Conservation (phyloP, 2,888 invertebrate species). For the Deilephila porcellus region DNA sequence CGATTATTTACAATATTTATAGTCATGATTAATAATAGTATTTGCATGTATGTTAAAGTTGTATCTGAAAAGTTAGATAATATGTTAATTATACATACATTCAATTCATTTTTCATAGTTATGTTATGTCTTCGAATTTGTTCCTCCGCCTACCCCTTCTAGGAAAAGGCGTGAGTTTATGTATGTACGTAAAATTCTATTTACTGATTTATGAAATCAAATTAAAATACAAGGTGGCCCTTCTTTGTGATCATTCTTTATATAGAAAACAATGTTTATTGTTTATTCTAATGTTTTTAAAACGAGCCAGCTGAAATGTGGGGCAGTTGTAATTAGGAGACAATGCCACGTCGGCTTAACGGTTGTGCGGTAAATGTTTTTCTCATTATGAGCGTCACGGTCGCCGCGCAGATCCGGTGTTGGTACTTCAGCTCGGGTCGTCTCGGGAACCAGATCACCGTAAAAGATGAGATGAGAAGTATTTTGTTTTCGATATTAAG, state of each 20-base stretch:
- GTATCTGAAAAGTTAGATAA: too few relatives aligned
- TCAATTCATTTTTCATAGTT: too few relatives aligned
- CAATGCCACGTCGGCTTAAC: slow-evolving; percentile 31
- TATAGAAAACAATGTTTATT: slow-evolving; percentile 2
- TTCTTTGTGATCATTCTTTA: too few relatives aligned
- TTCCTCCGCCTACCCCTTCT: too few relatives aligned
- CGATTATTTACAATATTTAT: not conserved
- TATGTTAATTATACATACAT: too few relatives aligned
- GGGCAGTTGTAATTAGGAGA: slow-evolving; percentile 21
- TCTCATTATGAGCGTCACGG: slow-evolving; percentile 48
- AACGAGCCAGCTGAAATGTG: slow-evolving; percentile 15
- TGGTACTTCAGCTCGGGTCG: slow-evolving; percentile 25
- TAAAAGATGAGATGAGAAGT: slow-evolving; percentile 36
- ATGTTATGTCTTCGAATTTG: too few relatives aligned
- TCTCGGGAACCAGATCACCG: slow-evolving; percentile 41
- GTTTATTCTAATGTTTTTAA: slow-evolving; percentile 14
- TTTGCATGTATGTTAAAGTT: too few relatives aligned
- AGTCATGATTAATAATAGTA: too few relatives aligned
- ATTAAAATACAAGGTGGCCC: too few relatives aligned
- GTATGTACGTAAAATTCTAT: too few relatives aligned
- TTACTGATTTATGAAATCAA: too few relatives aligned
- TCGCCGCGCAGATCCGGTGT: slow-evolving; percentile 36
- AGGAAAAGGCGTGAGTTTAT: too few relatives aligned
- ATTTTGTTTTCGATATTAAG: not conserved
- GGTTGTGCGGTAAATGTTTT: slow-evolving; percentile 37